Base-by-base conservation (phyloP, 2,113 vertebrate species). In the Rhabdornis inornatus region DNA sequence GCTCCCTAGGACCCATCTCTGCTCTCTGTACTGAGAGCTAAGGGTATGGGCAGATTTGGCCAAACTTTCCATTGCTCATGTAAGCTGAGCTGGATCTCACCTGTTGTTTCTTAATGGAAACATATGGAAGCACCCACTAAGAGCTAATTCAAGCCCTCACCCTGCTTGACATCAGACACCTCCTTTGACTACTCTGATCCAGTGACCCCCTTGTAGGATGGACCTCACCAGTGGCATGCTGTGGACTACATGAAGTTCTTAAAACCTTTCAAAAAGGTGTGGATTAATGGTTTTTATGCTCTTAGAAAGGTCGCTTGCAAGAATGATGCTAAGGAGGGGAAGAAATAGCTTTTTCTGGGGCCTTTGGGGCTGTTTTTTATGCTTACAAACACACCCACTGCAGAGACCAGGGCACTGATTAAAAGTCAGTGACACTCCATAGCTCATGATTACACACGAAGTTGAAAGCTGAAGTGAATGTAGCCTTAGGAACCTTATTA, bases 401-500 rank as follows among this genome's bases (percentile, higher is more conserved):
- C 19, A 59, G 82, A 83, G 53, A 83, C 17, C 17, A n/a, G 63
- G 35, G 20, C 19, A 23, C 60, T 94, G 88, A 95, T 89, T 94
- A 87, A n/a, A 92, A 94, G 61, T 60, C 89, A 68, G 83, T 3
- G 7, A 66, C 78, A 83, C 53, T 71, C 18, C 3, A 3, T 21
- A 85, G 76, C 79, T 90, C 75, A 49, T 87, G 66, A 89, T 96
- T 89, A 89, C 74, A 83, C 1, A 16, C 13, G 2, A 49, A 75
- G 79, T 87, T 96, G 90, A 91, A 95, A 92, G 31, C 70, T 92
- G 81, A 89, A 83, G 88, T 19, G 60, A 92, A 89, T 15, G 12
- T 59, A 78, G 87, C 94, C 80, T 50, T 61, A 78, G 87, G 94
- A 96, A 77, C n/a, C 8, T 4, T 86, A 91, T 91, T 95, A 96